Evolutionary conservation across 1,140 invertebrate species (phyloP), one percentile per base, ranked within the genome.

Genomic region (Dysdera silvatica): DNA sequence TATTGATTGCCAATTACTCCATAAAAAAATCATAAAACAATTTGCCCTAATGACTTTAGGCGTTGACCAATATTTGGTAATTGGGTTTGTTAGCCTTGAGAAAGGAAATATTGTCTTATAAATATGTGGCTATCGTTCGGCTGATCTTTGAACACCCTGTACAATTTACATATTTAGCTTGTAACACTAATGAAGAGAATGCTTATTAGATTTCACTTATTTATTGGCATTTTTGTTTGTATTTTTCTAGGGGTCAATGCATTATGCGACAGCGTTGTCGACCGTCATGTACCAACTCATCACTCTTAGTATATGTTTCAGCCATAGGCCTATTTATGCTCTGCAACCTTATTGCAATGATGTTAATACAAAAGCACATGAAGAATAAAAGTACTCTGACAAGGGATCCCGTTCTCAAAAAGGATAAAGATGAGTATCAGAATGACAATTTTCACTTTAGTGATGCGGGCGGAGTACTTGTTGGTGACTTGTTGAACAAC

Each of bases 181-280:
- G n/a, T n/a, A n/a, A n/a, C n/a, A n/a, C n/a, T n/a, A n/a, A n/a
- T n/a, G n/a, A n/a, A n/a, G n/a, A n/a, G n/a, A n/a, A n/a, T n/a
- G n/a, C n/a, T n/a, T n/a, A n/a, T n/a, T n/a, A n/a, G n/a, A n/a
- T n/a, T n/a, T n/a, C n/a, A n/a, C n/a, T n/a, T n/a, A n/a, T n/a
- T n/a, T n/a, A n/a, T n/a, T n/a, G n/a, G n/a, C n/a, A n/a, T n/a
- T n/a, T n/a, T n/a, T n/a, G n/a, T 28, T 33, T 10, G n/a, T 53
- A 32, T 43, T 23, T 35, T 63, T 56, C 3, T 20, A 63, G 61
- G 61, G 23, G 33, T 31, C 33, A 32, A 23, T 53, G n/a, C 60
- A 62, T 48, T 62, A 62, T 62, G 60, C 60, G 60, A 53, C 60
- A 62, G 10, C 52, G 51, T 56, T 56, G 52, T 26, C 61, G 61